Conservation (phyloP, 2,113 vertebrate genomes). For the Noctilio leporinus region DNA sequence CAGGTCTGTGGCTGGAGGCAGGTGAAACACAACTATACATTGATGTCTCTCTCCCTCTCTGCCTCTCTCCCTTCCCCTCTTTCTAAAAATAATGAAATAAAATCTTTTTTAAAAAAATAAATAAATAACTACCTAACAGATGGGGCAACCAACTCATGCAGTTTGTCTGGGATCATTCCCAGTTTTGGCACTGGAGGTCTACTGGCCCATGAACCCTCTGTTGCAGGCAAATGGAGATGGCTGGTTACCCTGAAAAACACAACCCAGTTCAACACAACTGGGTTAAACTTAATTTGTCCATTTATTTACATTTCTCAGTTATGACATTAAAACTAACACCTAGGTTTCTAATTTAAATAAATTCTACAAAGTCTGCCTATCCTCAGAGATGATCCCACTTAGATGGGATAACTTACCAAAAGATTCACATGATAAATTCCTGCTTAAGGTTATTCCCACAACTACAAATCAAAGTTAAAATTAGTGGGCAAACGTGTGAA, state of each 20-base stretch:
- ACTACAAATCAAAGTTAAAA: background rate
- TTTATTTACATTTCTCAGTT: background rate
- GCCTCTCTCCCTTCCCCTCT: too few relatives aligned
- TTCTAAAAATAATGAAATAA: too few relatives aligned
- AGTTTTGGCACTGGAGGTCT: background rate
- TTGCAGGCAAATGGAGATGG: background rate
- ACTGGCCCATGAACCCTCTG: background rate
- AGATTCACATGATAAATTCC: background rate
- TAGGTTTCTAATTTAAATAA: background rate
- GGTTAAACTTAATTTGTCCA: background rate
- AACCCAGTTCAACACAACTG: background rate
- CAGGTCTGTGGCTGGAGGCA: too few relatives aligned
- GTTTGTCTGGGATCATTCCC: background rate
- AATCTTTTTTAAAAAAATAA: too few relatives aligned
- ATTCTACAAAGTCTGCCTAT: background rate
- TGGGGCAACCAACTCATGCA: background rate
- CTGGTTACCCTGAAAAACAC: background rate
- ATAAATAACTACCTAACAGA: background rate
- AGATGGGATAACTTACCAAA: background rate
- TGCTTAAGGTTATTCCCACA: background rate
- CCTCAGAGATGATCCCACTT: background rate
- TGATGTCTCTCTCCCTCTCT: too few relatives aligned
- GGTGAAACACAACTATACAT: too few relatives aligned
- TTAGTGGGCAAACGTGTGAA: background rate
- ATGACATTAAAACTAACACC: background rate